Conservation (phyloP, 2,113 vertebrate genomes). For the human region DNA sequence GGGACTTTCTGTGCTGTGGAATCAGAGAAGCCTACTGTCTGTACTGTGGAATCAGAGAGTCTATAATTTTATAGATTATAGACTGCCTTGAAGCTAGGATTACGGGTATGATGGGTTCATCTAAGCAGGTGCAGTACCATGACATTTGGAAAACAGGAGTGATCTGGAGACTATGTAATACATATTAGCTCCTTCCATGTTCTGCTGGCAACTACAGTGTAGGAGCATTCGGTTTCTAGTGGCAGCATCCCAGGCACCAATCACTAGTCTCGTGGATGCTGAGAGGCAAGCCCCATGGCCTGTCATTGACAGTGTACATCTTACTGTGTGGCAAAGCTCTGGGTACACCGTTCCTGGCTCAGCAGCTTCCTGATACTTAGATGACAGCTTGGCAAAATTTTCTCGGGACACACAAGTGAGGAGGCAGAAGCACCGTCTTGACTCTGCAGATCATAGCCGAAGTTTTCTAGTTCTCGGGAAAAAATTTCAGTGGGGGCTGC, state of each 20-base stretch:
- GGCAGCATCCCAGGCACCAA: background rate
- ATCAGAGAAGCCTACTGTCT: background rate
- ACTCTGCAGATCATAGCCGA: background rate
- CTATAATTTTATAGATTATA: no score
- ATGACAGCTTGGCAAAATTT: background rate
- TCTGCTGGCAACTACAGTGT: background rate
- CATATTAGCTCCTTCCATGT: background rate
- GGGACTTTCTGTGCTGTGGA: background rate
- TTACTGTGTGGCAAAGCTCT: background rate
- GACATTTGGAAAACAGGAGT: background rate
- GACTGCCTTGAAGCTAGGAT: background rate
- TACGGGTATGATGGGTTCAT: background rate
- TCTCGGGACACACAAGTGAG: background rate
- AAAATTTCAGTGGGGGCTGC: background rate
- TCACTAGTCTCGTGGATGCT: background rate
- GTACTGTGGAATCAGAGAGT: background rate
- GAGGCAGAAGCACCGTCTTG: background rate
- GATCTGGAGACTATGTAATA: background rate
- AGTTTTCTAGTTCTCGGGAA: background rate
- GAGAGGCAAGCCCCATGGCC: background rate
- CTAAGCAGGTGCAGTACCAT: accelerated
- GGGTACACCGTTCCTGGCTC: background rate
- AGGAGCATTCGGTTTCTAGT: no score
- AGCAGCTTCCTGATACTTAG: background rate
- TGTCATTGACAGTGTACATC: background rate